These are phyloP conservation scores for Chamaetylas fuelleborni DNA, from an alignment of 2,113 vertebrate genomes.

Conservation along the genomic window DNA sequence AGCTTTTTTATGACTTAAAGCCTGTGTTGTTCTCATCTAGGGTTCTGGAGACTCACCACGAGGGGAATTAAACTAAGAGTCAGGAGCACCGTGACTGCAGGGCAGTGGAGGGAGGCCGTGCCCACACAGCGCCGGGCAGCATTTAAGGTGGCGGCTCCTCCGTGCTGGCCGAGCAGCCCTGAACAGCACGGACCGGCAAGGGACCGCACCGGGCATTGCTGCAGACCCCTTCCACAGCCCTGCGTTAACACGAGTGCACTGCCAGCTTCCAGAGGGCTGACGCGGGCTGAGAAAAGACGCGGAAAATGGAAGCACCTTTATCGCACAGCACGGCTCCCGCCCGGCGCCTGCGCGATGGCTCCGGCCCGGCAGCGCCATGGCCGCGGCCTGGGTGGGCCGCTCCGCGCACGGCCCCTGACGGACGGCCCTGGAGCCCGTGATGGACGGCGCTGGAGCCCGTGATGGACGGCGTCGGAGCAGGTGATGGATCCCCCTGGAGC, in stretches of 20 bases:
- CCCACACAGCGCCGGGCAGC: fast-evolving
- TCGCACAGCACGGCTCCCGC: fast-evolving
- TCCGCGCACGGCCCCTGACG: fast-evolving
- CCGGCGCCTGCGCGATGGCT: background rate
- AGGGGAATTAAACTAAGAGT: background rate
- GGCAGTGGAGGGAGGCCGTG: background rate
- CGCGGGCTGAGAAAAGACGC: fast-evolving
- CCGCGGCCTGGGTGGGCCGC: fast-evolving
- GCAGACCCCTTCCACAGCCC: background rate
- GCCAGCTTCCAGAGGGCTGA: background rate
- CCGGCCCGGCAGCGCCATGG: background rate
- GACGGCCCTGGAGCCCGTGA: background rate
- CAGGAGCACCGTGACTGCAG: fast-evolving
- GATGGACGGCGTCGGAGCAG: background rate
- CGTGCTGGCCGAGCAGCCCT: fast-evolving
- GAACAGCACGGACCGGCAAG: fast-evolving
- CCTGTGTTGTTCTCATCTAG: background rate
- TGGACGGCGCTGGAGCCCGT: background rate
- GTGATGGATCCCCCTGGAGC: background rate
- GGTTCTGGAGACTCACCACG: background rate
- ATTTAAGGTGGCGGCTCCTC: background rate
- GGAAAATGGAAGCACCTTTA: background rate
- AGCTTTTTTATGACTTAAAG: background rate
- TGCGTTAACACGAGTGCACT: fast-evolving
- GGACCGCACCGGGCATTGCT: background rate